Percentiles rank a stretch among this genome's conserved stretches.
Conservation (phyloP, 2,888 invertebrate genomes). For the Stratiomys singularior region DNA sequence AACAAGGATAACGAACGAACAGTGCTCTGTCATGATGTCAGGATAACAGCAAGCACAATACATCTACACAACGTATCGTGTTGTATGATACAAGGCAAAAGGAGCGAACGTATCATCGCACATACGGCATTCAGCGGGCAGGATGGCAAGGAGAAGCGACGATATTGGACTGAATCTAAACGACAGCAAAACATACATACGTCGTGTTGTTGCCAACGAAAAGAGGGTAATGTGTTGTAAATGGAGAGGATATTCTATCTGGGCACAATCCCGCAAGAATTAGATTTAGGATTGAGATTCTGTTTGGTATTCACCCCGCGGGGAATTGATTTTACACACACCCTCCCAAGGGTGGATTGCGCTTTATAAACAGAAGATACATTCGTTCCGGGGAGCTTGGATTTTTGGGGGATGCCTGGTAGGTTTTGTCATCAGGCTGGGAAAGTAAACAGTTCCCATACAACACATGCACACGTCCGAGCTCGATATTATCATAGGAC, state of each 20-base stretch:
- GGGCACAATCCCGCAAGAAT: slow-evolving; percentile 33
- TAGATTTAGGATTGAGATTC: slow-evolving; percentile 32
- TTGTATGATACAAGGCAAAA: slow-evolving; percentile 7
- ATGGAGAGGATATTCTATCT: slow-evolving; percentile 37
- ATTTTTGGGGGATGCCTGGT: neutral
- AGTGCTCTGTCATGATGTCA: slow-evolving; percentile 32
- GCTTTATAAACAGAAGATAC: slow-evolving; percentile 13
- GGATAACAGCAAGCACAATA: slow-evolving; percentile 37
- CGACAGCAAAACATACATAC: slow-evolving; percentile 9
- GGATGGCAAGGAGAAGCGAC: slow-evolving; percentile 45
- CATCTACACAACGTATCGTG: slow-evolving; percentile 16
- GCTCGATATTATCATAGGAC: slow-evolving; percentile 36
- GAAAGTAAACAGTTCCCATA: slow-evolving; percentile 29
- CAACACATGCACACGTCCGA: slow-evolving; percentile 33
- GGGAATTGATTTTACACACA: slow-evolving; percentile 3
- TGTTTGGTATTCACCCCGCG: slow-evolving; percentile 21
- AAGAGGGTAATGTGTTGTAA: slow-evolving; percentile 41
- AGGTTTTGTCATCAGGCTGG: slow-evolving; percentile 28
- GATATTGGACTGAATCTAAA: neutral
- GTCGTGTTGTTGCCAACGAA: neutral
- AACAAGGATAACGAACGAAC: slow-evolving; percentile 34
- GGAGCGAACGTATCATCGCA: slow-evolving; percentile 18
- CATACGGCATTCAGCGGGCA: slow-evolving; percentile 19
- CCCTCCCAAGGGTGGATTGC: neutral
- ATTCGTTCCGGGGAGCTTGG: slow-evolving; percentile 22